These are phyloP conservation scores for Polydrusus cervinus DNA, from an alignment of 2,888 invertebrate genomes.

Conservation along the genomic window DNA sequence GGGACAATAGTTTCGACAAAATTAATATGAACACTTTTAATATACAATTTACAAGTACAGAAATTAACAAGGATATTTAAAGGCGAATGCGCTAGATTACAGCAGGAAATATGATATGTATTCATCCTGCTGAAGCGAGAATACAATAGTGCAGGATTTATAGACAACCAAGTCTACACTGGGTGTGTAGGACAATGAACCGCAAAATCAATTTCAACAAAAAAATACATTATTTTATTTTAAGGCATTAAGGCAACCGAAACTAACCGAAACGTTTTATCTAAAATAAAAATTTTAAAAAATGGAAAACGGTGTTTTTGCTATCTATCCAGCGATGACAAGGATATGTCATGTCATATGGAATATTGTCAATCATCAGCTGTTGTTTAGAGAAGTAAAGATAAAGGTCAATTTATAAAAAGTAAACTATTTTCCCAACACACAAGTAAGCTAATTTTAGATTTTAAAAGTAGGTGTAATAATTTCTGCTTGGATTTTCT, in stretches of 20 bases:
- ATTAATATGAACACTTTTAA: no score
- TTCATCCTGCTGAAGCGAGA: background rate
- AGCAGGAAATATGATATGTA: background rate
- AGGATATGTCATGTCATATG: no score
- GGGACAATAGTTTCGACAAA: no score
- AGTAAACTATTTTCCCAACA: background rate
- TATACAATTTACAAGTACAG: no score
- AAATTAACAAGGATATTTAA: no score
- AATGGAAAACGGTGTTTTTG: no score
- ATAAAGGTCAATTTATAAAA: background rate
- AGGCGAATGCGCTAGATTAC: slow-evolving; percentile 8
- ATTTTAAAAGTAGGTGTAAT: background rate
- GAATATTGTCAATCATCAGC: background rate
- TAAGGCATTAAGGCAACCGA: no score
- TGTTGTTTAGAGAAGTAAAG: background rate
- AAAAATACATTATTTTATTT: no score
- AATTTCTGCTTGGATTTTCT: background rate
- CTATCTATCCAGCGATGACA: no score
- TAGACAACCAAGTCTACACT: background rate
- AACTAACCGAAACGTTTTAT: no score
- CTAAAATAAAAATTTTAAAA: no score
- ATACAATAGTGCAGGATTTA: background rate
- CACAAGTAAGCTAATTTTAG: background rate
- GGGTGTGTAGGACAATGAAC: background rate
- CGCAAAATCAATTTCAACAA: background rate